Evolutionary conservation across 2,797 vertebrate species (phyloP).

Genomic region (Platalea minor): DNA sequence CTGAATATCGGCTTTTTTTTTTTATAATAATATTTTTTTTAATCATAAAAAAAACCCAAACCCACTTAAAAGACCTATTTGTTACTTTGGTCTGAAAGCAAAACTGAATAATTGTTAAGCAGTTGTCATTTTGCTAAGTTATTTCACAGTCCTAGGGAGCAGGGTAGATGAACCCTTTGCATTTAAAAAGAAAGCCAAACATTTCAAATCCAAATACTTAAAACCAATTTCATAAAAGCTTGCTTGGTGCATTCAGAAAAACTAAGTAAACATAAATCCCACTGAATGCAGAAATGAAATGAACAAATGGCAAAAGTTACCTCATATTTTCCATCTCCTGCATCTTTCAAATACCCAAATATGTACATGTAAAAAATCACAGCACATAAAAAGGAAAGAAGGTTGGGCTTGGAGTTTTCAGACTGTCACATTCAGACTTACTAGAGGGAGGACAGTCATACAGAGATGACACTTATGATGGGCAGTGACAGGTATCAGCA

Average conservation of each 20-base stretch:
- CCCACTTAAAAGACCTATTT: not conserved
- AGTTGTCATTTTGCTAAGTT: not conserved
- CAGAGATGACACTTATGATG: not conserved
- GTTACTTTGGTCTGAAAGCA: not conserved
- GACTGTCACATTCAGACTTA: not conserved
- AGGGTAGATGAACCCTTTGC: not conserved
- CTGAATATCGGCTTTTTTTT: not conserved
- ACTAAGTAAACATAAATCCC: not conserved
- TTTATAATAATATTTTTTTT: not conserved
- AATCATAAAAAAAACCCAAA: fast-evolving
- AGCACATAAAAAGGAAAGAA: not conserved
- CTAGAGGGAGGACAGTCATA: not conserved
- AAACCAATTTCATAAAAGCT: not conserved
- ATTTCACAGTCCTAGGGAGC: not conserved
- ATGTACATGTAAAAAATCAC: not conserved
- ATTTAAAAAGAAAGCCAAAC: not conserved
- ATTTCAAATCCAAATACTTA: not conserved
- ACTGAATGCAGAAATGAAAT: not conserved
- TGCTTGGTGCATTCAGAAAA: not conserved
- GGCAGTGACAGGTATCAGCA: not conserved
- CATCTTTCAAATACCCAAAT: not conserved
- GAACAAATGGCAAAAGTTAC: not conserved
- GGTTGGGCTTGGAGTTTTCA: not conserved
- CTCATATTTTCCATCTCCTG: not conserved
- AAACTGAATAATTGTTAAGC: not conserved